Percentiles rank a stretch among this genome's conserved stretches.
Evolutionary conservation across 2,113 vertebrate species (phyloP).

Genomic region (Cochlearius cochlearius): DNA sequence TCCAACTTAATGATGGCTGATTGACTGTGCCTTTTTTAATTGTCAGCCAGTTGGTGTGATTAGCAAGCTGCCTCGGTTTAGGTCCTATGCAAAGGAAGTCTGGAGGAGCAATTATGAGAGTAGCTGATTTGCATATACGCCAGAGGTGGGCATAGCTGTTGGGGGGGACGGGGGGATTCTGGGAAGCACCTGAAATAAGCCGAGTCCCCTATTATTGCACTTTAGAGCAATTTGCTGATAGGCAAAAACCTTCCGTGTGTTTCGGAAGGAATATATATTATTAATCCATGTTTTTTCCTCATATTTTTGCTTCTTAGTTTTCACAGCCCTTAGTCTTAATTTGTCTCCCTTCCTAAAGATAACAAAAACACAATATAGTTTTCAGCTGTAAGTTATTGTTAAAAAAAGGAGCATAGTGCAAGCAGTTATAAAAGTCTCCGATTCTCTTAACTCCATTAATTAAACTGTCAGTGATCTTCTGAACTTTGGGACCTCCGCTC

Average conservation of each 20-base stretch:
- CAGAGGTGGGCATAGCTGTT: neutral
- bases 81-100: neutral
- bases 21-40: conserved; percentile 14
- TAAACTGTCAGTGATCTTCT: neutral
- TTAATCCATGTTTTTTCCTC: neutral
- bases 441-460: neutral
- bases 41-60: conserved; percentile 11
- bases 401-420: neutral
- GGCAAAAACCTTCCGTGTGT: neutral
- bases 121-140: neutral
- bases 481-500: neutral
- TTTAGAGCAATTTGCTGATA: neutral
- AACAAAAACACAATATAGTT: neutral
- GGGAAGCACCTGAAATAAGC: neutral
- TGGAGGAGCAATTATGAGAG: neutral
- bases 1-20: neutral
- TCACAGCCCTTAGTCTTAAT: neutral
- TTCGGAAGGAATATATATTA: neutral
- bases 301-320: neutral
- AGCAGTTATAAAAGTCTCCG: neutral
- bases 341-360: neutral
- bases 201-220: neutral
- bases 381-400: neutral
- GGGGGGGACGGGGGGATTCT: neutral
- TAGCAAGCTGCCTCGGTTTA: neutral